Conservation (phyloP, 2,797 vertebrate species). For the Salmo trutta region DNA sequence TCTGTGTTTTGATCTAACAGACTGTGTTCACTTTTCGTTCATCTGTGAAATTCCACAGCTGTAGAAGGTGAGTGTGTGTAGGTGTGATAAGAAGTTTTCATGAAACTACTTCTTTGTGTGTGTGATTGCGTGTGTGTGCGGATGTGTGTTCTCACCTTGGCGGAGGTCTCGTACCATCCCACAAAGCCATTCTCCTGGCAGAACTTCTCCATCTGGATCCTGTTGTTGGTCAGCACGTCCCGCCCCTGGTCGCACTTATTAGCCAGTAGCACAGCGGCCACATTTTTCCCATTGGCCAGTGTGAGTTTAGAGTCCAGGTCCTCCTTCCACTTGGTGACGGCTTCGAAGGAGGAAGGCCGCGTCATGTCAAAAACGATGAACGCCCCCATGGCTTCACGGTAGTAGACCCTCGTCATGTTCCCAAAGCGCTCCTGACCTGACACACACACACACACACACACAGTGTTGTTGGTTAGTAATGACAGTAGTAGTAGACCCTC, state of each 20-base stretch:
- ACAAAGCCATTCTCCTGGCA: constrained; percentile 96
- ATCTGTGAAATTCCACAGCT: constrained; percentile 61
- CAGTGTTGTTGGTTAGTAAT: background rate
- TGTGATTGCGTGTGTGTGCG: constrained; percentile 2
- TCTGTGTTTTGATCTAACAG: background rate
- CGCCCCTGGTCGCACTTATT: constrained; percentile 97
- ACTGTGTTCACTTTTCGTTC: constrained; percentile 18
- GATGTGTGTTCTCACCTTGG: constrained; percentile 83
- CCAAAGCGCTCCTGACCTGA: constrained; percentile 97
- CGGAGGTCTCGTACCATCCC: constrained; percentile 96
- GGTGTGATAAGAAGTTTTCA: background rate
- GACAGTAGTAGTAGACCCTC: constrained; percentile 41
- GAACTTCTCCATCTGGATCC: constrained; percentile 97
- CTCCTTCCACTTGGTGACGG: constrained; percentile 96
- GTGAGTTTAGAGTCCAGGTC: constrained; percentile 98
- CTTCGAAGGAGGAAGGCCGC: constrained; percentile 93
- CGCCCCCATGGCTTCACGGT: constrained; percentile 96
- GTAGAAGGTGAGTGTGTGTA: constrained; percentile 28
- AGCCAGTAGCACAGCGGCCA: constrained; percentile 92
- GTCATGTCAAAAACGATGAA: constrained; percentile 98
- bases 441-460: constrained; percentile 16
- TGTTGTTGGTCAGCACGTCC: constrained; percentile 87
- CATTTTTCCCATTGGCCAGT: constrained; percentile 90
- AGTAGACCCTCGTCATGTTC: constrained; percentile 99
- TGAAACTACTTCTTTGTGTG: background rate